A percentile compares a stretch with the other conserved stretches of the same genome.
Conservation (phyloP, 2,888 invertebrate species). For the Drosophila algonquin region DNA sequence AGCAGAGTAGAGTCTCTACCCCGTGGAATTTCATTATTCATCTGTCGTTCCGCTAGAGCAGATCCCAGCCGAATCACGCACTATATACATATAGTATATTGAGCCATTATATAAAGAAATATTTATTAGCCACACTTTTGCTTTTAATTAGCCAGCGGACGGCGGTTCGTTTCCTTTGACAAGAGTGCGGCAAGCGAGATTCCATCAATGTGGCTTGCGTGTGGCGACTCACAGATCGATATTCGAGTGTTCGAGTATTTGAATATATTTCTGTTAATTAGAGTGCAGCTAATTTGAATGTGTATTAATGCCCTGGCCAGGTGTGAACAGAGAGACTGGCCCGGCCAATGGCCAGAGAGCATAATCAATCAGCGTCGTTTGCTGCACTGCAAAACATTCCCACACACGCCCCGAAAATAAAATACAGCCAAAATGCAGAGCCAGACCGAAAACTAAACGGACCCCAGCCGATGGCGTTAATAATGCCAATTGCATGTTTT, state of each 20-base stretch:
- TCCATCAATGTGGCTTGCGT: constrained; percentile 52
- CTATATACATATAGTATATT: constrained; percentile 48
- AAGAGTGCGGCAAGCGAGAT: constrained; percentile 1
- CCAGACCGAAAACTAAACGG: constrained; percentile 35
- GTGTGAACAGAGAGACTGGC: constrained; percentile 62
- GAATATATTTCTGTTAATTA: constrained; percentile 63
- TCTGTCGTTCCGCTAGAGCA: constrained; percentile 61
- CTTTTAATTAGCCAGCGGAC: constrained; percentile 65
- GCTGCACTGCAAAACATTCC: constrained; percentile 61
- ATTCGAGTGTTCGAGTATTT: constrained; percentile 1
- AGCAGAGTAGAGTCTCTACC: no score
- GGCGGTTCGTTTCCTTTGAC: constrained; percentile 37
- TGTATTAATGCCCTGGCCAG: constrained; percentile 68
- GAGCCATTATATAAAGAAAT: constrained; percentile 67
- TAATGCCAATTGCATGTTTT: constrained; percentile 72
- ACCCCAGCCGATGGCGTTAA: constrained; percentile 70
- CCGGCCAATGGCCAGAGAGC: constrained; percentile 18
- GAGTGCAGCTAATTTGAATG: constrained; percentile 73
- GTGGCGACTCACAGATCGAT: constrained; percentile 12
- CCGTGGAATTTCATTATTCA: constrained; percentile 62
- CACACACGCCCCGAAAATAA: constrained; percentile 62
- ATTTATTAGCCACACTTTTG: constrained; percentile 64
- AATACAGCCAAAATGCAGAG: constrained; percentile 1
- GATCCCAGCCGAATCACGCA: constrained; percentile 61
- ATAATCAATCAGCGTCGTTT: constrained; percentile 72